Evolutionary conservation across 2,888 invertebrate species (phyloP), one percentile per base, ranked within the genome.

Genomic region (Sphaerophoria rueppellii): DNA sequence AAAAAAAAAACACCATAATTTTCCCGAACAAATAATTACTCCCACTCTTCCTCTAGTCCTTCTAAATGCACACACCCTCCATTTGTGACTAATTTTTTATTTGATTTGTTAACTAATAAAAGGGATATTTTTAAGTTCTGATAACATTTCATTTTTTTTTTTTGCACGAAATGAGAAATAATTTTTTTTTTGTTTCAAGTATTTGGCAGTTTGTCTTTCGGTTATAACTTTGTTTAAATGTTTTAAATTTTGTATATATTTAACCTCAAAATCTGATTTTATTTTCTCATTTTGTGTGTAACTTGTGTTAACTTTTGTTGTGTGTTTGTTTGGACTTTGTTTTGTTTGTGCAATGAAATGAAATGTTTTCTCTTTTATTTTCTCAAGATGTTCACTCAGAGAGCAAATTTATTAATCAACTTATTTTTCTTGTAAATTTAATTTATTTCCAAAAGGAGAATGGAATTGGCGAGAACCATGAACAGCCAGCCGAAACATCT

Each of bases 391-490:
- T 34, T n/a, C 2, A 61, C 48, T 48, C 1, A 40, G 14, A 50
- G 55, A 32, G 43, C 14, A 40, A 24, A 4, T 72, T 60, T 24
- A 72, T 72, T 35, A 11, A 46, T 6, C 4, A 24, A 61, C 6
- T 2, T 40, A 40, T 58, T 12, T 35, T 57, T 57, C 46, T 55
- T 70, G 5, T 6, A 35, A 74, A 65, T 67, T 16, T 14, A 55
- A 57, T 58, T 58, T 67, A 58, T 69, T 73, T 70, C 70, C 32
- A 55, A 37, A 87, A 88, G 88, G 88, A 88, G 85, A 88, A 88
- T 76, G 88, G 88, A 63, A 80, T 88, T 82, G 88, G 87, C 75
- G 87, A 87, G 48, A 77, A 87, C 81, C 87, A 87, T 81, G 87
- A 86, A 61, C 78, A 78, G 74, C 69, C 85, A 65, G 86, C 86